Evolutionary conservation across 2,888 invertebrate species (phyloP).

Genomic region (Parnassius smintheus): DNA sequence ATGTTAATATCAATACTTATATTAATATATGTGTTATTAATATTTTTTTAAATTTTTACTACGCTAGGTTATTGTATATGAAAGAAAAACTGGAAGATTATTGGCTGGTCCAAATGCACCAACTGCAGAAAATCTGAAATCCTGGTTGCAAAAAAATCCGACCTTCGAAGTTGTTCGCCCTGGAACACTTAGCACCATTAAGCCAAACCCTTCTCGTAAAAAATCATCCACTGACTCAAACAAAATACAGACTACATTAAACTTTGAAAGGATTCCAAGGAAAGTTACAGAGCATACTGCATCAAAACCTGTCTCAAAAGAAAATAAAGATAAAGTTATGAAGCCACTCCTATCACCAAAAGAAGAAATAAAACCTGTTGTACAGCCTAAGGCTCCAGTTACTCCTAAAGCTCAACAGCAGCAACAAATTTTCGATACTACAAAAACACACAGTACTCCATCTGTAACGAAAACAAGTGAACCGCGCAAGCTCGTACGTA

Average conservation of each 20-base stretch:
- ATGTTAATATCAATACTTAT: too few relatives aligned
- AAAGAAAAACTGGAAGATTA: conserved; percentile 88
- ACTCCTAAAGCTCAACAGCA: conserved; percentile 42
- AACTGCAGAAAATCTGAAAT: conserved; percentile 87
- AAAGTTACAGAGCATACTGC: conserved; percentile 49
- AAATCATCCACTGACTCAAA: conserved; percentile 49
- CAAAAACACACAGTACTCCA: conserved; percentile 49
- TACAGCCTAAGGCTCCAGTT: conserved; percentile 40
- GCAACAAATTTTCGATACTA: conserved; percentile 50
- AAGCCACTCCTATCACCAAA: conserved; percentile 43
- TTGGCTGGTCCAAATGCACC: conserved; percentile 91
- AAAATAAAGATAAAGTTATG: conserved; percentile 41
- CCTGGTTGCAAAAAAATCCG: conserved; percentile 93
- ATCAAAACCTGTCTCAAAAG: conserved; percentile 42
- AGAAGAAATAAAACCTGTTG: conserved; percentile 45
- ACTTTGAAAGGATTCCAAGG: conserved; percentile 66
- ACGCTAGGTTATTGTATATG: conserved; percentile 87
- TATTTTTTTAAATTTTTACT: conserved; percentile 3
- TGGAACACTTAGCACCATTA: conserved; percentile 75
- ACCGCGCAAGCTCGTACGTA: conserved; percentile 51
- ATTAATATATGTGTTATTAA: neutral
- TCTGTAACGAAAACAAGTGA: conserved; percentile 37
- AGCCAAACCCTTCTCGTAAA: conserved; percentile 57
- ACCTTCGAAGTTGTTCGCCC: conserved; percentile 91
- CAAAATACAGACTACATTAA: conserved; percentile 75